Percentiles rank a stretch among this genome's conserved stretches.
Conservation (phyloP, 2,888 invertebrate species). For the Agriopis marginaria region DNA sequence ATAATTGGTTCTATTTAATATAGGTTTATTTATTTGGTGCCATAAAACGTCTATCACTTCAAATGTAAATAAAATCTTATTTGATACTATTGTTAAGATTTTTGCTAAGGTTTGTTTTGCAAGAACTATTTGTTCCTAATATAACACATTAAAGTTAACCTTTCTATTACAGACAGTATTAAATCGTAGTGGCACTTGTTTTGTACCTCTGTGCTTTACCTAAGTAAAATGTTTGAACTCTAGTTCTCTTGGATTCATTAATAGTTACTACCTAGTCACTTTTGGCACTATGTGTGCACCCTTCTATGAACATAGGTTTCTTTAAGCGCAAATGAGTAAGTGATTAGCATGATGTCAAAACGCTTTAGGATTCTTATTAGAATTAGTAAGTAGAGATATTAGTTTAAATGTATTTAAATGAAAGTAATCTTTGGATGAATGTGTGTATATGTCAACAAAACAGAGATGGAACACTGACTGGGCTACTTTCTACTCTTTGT, state of each 20-base stretch:
- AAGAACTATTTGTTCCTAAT: slow-evolving; percentile 16
- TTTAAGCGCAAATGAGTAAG: slow-evolving; percentile 38
- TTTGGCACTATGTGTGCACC: slow-evolving; percentile 23
- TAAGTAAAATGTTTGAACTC: slow-evolving; percentile 12
- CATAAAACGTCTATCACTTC: slow-evolving; percentile 55
- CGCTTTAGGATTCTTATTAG: slow-evolving; percentile 51
- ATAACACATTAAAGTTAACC: slow-evolving; percentile 6
- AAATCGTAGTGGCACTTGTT: slow-evolving; percentile 22
- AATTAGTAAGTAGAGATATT: slow-evolving; percentile 37
- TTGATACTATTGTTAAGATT: slow-evolving; percentile 24
- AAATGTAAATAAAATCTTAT: slow-evolving; percentile 30
- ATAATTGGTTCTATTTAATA: slow-evolving; percentile 40
- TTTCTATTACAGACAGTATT: slow-evolving; percentile 26
- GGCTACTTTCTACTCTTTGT: slow-evolving; percentile 66
- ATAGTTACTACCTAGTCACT: slow-evolving; percentile 32
- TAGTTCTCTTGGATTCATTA: slow-evolving; percentile 26
- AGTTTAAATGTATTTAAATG: slow-evolving; percentile 40
- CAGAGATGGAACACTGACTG: slow-evolving; percentile 47
- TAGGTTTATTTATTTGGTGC: slow-evolving; percentile 63
- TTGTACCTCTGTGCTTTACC: slow-evolving; percentile 12
- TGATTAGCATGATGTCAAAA: slow-evolving; percentile 50
- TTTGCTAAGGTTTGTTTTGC: slow-evolving; percentile 4
- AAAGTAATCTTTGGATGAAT: slow-evolving; percentile 38
- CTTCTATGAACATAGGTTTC: slow-evolving; percentile 20
- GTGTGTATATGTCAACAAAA: slow-evolving; percentile 30